Evolutionary conservation across 2,113 vertebrate species (phyloP).

Genomic region (Gnathonemus echidnorhynchus): DNA sequence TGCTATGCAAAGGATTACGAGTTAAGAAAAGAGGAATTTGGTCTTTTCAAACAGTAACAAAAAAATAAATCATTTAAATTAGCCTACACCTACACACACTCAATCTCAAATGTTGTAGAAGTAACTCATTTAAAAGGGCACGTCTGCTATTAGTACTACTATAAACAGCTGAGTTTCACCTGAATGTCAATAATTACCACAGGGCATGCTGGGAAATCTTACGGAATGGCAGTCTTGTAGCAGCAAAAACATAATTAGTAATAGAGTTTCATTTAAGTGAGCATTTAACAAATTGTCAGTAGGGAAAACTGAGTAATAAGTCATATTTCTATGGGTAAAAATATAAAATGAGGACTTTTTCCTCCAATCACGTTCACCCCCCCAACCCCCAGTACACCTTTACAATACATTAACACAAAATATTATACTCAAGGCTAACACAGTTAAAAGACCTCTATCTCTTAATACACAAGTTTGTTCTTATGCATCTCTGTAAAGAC

Average conservation of each 20-base stretch:
- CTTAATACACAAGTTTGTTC: background rate
- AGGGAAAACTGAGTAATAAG: background rate
- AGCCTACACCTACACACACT: background rate
- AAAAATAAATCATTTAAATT: constrained; percentile 2
- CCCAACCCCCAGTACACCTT: background rate
- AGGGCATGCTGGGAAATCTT: background rate
- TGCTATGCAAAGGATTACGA: background rate
- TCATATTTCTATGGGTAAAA: background rate
- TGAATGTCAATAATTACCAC: background rate
- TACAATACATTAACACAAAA: background rate
- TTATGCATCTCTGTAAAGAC: background rate
- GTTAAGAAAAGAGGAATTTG: background rate
- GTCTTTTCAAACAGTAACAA: constrained; percentile 2
- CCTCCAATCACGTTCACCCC: background rate
- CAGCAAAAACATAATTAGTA: background rate
- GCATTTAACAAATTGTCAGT: background rate
- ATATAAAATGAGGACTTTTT: background rate
- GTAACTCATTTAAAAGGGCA: too few relatives aligned
- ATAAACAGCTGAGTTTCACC: background rate
- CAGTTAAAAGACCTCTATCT: background rate
- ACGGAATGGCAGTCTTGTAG: background rate
- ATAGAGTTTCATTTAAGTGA: background rate
- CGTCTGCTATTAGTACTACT: background rate
- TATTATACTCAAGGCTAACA: background rate
- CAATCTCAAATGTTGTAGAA: background rate